Conservation (phyloP, 2,888 invertebrate genomes). For the Rugalucina vietnamica region DNA sequence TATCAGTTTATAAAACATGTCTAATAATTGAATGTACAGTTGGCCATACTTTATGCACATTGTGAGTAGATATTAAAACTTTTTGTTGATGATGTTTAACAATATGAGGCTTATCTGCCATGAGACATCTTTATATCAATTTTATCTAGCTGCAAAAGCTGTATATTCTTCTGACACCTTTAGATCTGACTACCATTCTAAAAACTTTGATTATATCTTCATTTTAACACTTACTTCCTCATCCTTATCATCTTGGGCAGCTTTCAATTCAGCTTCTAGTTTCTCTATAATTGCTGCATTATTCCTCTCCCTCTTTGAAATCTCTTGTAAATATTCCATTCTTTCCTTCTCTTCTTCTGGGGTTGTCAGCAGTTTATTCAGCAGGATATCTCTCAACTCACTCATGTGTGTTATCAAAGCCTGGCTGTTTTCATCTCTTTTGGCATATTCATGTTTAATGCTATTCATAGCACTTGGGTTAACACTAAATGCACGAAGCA, state of each 20-base stretch:
- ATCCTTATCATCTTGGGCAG: conserved; percentile 81
- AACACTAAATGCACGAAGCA: conserved; percentile 77
- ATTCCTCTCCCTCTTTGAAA: conserved; percentile 79
- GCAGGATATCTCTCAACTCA: conserved; percentile 80
- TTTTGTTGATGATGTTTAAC: too few species aligned
- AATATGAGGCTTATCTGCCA: too few species aligned
- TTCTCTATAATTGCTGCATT: conserved; percentile 82
- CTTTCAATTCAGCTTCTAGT: conserved; percentile 80
- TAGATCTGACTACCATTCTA: too few species aligned
- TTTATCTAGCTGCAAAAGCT: too few species aligned
- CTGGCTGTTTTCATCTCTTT: conserved; percentile 56
- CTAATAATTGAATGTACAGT: too few species aligned
- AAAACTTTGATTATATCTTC: too few species aligned
- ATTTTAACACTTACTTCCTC: conserved; percentile 82
- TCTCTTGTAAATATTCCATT: conserved; percentile 80
- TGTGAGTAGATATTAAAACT: too few species aligned
- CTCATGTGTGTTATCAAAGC: conserved; percentile 72
- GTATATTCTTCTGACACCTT: too few species aligned
- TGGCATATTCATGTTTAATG: conserved; percentile 65
- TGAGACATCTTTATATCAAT: too few species aligned
- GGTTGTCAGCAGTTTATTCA: conserved; percentile 82
- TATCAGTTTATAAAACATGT: too few species aligned
- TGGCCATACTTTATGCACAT: too few species aligned
- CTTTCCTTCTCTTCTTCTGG: conserved; percentile 83
- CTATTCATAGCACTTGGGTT: conserved; percentile 79